Conservation (phyloP, 1,140 invertebrate species). For the Zophobas morio region DNA sequence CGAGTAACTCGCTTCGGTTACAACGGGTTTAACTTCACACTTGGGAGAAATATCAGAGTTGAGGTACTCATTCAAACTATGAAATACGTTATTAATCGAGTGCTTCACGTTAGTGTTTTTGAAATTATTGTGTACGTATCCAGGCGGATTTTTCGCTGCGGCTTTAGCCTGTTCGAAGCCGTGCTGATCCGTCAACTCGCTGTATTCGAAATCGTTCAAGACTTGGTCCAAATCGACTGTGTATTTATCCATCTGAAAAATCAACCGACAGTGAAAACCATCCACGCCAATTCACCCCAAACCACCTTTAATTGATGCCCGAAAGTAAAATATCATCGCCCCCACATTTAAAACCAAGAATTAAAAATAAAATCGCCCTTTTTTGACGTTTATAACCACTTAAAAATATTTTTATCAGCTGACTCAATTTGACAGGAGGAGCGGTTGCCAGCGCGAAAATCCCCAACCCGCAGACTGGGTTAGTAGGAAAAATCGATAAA, state of each 20-base stretch:
- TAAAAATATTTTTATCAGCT: conserved; percentile 31
- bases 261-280: too few relatives aligned
- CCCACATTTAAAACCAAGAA: conserved; percentile 13
- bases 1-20: background rate
- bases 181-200: conserved; percentile 68
- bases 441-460: background rate
- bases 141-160: conserved; percentile 41
- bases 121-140: conserved; percentile 36
- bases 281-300: background rate
- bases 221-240: conserved; percentile 88
- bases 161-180: conserved; percentile 37
- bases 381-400: conserved; percentile 25
- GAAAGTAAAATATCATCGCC: conserved; percentile 6
- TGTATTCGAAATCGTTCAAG: conserved; percentile 88
- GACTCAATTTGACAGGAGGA: conserved; percentile 1
- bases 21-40: conserved; percentile 13
- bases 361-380: background rate
- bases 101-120: conserved; percentile 64
- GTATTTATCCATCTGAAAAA: conserved; percentile 65
- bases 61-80: conserved; percentile 76
- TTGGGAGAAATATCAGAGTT: conserved; percentile 67
- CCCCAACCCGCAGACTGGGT: conserved; percentile 5
- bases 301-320: background rate
- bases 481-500: background rate
- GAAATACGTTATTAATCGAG: conserved; percentile 75